Evolutionary conservation across 2,113 vertebrate genomes (phyloP).

Genomic region (Cyprinus carpio): DNA sequence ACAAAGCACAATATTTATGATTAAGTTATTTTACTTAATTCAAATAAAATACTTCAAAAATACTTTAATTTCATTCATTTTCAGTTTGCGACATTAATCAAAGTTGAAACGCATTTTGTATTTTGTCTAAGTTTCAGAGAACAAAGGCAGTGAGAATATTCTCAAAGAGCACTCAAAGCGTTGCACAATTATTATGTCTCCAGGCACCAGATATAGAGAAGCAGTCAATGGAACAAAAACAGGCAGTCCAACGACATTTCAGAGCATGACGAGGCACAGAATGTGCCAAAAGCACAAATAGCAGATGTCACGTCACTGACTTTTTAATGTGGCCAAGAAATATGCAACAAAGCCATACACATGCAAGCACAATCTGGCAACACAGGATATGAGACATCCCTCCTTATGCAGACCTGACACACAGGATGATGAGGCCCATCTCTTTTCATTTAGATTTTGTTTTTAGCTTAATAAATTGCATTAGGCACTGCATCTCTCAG

Average conservation of each 20-base stretch:
- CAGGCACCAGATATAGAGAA: neutral
- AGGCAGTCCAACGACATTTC: constrained; percentile 27
- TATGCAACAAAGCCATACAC: constrained; percentile 5
- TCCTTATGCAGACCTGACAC: constrained; percentile 15
- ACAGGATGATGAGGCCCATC: constrained; percentile 30
- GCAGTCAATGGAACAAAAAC: constrained; percentile 25
- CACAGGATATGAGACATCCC: neutral
- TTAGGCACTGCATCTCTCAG: constrained; percentile 19
- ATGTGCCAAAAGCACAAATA: constrained; percentile 18
- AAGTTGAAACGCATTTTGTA: neutral
- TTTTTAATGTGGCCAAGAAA: constrained; percentile 23
- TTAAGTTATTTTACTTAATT: neutral
- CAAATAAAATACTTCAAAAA: too few relatives aligned
- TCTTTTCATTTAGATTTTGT: constrained; percentile 37
- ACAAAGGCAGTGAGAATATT: constrained; percentile 1
- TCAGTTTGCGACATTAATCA: constrained; percentile 3
- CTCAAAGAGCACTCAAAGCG: neutral
- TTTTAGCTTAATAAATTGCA: constrained; percentile 47
- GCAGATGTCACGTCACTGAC: constrained; percentile 10
- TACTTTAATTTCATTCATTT: neutral
- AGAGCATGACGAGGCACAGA: constrained; percentile 12
- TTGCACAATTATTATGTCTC: neutral
- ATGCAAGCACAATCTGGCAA: constrained; percentile 5
- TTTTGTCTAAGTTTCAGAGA: neutral
- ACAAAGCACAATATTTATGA: neutral